Evolutionary conservation across 2,888 invertebrate species (phyloP).

Genomic region (Venusia cambrica): DNA sequence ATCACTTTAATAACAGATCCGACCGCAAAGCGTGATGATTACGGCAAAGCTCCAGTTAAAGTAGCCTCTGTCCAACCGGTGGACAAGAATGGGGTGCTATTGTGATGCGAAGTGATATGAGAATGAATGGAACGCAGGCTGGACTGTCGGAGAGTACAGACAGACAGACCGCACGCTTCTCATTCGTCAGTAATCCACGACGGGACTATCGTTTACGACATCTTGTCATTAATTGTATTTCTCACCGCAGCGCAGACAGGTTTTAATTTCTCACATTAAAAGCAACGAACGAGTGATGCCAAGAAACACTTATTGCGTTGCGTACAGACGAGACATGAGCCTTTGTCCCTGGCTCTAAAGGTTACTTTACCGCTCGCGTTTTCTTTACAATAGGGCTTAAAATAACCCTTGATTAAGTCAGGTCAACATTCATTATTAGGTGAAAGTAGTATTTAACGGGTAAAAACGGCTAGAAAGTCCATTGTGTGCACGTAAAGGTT

Average conservation of each 20-base stretch:
- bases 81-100: no score
- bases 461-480: constrained; percentile 44
- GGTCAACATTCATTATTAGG: constrained; percentile 44
- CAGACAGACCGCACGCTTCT: no score
- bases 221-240: constrained; percentile 17
- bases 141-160: no score
- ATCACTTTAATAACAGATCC: no score
- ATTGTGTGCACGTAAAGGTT: constrained; percentile 61
- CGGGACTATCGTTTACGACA: constrained; percentile 11
- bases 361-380: constrained; percentile 16
- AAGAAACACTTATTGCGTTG: constrained; percentile 25
- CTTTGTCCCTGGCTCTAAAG: constrained; percentile 27
- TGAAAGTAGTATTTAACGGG: constrained; percentile 57
- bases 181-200: constrained; percentile 1
- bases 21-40: no score
- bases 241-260: constrained; percentile 18
- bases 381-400: constrained; percentile 11
- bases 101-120: no score
- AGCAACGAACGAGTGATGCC: constrained; percentile 21
- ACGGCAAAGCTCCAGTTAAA: no score
- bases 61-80: no score
- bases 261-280: constrained; percentile 27
- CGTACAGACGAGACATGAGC: constrained; percentile 18
- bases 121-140: no score
- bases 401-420: constrained; percentile 18